Evolutionary conservation across 2,113 vertebrate species (phyloP).

Genomic region (Ictalurus punctatus): DNA sequence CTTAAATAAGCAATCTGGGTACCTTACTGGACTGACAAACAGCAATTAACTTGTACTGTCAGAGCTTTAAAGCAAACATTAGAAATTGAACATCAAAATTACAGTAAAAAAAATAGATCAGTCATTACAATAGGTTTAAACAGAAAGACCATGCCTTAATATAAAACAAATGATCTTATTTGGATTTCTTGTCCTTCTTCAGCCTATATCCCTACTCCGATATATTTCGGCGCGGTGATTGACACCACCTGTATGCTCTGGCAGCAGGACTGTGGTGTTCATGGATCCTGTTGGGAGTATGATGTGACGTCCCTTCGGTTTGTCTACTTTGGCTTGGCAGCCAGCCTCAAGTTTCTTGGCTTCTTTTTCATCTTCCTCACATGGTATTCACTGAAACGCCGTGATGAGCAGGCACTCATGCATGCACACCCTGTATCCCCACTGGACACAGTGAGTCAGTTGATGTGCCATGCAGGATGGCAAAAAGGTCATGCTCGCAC

Average conservation of each 20-base stretch:
- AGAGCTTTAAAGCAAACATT: neutral
- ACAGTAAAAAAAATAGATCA: neutral
- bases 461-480: constrained; percentile 76
- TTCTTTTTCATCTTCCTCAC: constrained; percentile 98
- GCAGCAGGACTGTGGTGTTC: constrained; percentile 94
- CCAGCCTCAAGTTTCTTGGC: constrained; percentile 94
- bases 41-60: neutral
- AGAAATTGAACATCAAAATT: neutral
- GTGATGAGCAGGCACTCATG: constrained; percentile 84
- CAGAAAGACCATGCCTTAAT: neutral
- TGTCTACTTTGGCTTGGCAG: constrained; percentile 97
- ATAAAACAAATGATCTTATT: neutral
- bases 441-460: constrained; percentile 87
- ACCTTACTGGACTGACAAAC: neutral
- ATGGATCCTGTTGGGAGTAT: constrained; percentile 98
- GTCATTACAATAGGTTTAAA: neutral
- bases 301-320: constrained; percentile 97
- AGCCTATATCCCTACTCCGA: constrained; percentile 99
- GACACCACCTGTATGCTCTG: constrained; percentile 99
- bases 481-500: constrained; percentile 84
- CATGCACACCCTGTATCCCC: constrained; percentile 77
- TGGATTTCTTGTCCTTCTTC: neutral
- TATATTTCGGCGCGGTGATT: constrained; percentile 98
- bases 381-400: constrained; percentile 96
- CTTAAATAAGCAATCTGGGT: neutral